Evolutionary conservation across 30 jellyfish, hydroid and myxozoan genomes (phyloP).

Genomic region (Phacellophora camtschatica): DNA sequence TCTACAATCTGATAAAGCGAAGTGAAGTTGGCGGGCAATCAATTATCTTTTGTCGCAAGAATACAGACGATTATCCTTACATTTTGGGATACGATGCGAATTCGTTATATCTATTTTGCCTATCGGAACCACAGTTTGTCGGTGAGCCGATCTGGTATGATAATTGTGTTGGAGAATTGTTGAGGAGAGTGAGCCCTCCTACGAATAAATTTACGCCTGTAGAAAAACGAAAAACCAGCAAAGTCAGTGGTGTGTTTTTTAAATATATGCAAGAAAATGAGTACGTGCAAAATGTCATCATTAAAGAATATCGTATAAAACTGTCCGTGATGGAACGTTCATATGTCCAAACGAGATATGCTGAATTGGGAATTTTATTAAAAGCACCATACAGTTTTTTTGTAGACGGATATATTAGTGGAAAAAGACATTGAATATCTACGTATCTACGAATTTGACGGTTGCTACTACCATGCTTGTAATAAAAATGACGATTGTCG

Average conservation of each 20-base stretch:
- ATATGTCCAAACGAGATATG: background rate
- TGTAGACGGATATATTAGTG: background rate
- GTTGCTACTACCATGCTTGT: conserved; percentile 23
- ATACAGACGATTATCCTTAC: background rate
- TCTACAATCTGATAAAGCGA: background rate
- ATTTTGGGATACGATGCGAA: conserved; percentile 6
- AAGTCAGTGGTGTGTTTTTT: background rate
- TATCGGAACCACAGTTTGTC: background rate
- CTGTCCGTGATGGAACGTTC: background rate
- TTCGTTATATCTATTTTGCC: background rate
- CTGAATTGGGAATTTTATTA: background rate
- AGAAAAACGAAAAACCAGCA: no score
- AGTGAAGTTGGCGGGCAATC: conserved; percentile 33
- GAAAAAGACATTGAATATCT: no score
- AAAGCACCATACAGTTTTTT: background rate
- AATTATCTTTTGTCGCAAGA: background rate
- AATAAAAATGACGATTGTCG: background rate
- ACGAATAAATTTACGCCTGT: no score
- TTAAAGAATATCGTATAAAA: background rate
- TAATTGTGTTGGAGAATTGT: background rate
- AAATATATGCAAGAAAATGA: background rate
- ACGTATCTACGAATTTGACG: background rate
- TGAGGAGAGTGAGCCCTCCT: no score
- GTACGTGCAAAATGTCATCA: background rate
- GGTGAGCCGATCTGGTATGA: background rate